Base-by-base conservation (phyloP, 2,113 vertebrate species). In the Daphoenositta chrysoptera region DNA sequence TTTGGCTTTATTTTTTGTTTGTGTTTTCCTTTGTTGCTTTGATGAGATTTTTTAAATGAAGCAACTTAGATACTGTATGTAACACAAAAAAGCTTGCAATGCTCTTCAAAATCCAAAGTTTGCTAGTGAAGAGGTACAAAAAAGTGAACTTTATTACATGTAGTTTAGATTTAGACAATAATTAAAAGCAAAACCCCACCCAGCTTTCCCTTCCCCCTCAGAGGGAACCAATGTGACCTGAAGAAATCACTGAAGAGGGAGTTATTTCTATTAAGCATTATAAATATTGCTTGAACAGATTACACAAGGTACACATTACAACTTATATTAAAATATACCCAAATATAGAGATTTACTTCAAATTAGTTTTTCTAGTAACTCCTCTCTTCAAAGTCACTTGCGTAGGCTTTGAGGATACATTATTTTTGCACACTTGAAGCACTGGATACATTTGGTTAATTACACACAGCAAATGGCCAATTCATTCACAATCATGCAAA, bases 101-200 rank as follows among this genome's bases (percentile, higher is more conserved):
- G 44, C 68, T 51, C 45, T 61, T 89, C 47, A 31, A 69, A 94
- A 53, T 15, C 54, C 39, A 50, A 83, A 65, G 27, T 48, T 65
- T 21, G 14, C 63, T 48, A 50, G 9, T 18, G 13, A 87, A 44
- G 33, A 80, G 60, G 63, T 93, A 95, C 17, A 90, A 93, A 96
- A 94, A 75, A 37, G n/a, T 76, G 26, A n/a, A 17, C 47, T 97
- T 96, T 96, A 96, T 95, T 96, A 93, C 39, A 79, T 8, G 15
- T 69, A 42, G 7, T 85, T 95, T 88, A 31, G 47, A 72, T 93
- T 80, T 71, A 65, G 71, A 93, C 69, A 96, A 58, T 66, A 83
- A 23, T 85, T 76, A 69, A 58, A 85, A 58, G 82, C 47, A 90
- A 64, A 60, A 18, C 9, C 44, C 63, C 45, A 27, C 47, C 37